A percentile compares a stretch with the other conserved stretches of the same genome.
phyloP scores from a whole-genome alignment of 2,888 invertebrate species.

The Drosophila bunnanda region DNA sequence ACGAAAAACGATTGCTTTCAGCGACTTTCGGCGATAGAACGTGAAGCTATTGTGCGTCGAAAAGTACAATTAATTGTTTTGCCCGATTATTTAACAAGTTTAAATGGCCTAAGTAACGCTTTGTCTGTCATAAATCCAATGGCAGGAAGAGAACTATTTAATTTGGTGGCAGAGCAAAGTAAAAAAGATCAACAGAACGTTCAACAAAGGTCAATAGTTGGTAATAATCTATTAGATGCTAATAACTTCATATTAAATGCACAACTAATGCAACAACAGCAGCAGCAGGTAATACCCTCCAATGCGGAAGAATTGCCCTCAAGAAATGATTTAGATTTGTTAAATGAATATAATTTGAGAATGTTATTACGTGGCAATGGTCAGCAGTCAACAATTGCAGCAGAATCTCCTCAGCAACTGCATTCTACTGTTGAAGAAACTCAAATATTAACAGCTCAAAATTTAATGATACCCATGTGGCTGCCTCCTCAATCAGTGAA shows the following conservation, averaged over 20 bases:
- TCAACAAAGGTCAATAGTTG: conserved; percentile 42
- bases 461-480: conserved; percentile 77
- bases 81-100: conserved; percentile 82
- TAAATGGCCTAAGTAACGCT: conserved; percentile 79
- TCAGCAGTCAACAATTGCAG: conserved; percentile 25
- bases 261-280: conserved; percentile 65
- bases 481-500: conserved; percentile 42
- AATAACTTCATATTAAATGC: conserved; percentile 75
- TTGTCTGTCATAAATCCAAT: conserved; percentile 78
- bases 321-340: conserved; percentile 62
- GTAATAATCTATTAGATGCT: conserved; percentile 59
- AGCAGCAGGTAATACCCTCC: conserved; percentile 42
- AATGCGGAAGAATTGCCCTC: conserved; percentile 37
- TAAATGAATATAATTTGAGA: conserved; percentile 79
- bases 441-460: conserved; percentile 66
- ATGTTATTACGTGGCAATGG: conserved; percentile 70
- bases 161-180: conserved; percentile 73
- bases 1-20: conserved; percentile 81
- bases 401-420: conserved; percentile 1
- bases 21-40: conserved; percentile 75
- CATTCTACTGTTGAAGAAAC: conserved; percentile 48
- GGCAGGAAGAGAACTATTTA: conserved; percentile 77
- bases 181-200: conserved; percentile 75
- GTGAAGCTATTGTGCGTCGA: conserved; percentile 78
- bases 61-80: conserved; percentile 80